A percentile compares a stretch with the other conserved stretches of the same genome.
Evolutionary conservation across 1,140 invertebrate species (phyloP).

Genomic region (Macrocentrus cingulum): DNA sequence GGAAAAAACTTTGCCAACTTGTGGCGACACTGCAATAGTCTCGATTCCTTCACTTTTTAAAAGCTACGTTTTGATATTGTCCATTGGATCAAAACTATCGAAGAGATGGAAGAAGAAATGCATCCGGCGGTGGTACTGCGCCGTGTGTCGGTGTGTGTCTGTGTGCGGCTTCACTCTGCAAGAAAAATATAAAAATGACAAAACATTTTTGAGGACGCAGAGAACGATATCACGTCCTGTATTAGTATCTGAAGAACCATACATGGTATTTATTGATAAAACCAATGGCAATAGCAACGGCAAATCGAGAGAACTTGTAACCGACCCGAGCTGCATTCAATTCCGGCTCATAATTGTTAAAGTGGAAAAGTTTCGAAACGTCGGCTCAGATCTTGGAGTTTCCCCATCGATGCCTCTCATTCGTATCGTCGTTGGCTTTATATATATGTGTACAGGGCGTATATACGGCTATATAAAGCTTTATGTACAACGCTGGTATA

Average conservation of each 20-base stretch:
- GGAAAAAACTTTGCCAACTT: constrained; percentile 19
- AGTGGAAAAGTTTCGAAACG: constrained; percentile 48
- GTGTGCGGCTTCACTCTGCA: too few relatives aligned
- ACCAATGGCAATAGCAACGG: constrained; percentile 46
- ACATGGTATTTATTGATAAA: constrained; percentile 44
- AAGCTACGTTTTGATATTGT: constrained; percentile 17
- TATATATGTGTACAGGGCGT: neutral
- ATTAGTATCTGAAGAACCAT: constrained; percentile 25
- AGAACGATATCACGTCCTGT: too few relatives aligned
- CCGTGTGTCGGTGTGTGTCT: too few relatives aligned
- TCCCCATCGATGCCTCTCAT: neutral
- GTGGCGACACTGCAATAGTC: constrained; percentile 8
- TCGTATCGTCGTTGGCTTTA: neutral
- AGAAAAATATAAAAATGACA: too few relatives aligned
- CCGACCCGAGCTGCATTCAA: constrained; percentile 48
- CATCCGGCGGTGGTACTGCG: too few relatives aligned
- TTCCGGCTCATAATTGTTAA: constrained; percentile 52
- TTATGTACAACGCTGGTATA: constrained; percentile 19
- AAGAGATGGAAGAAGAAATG: neutral
- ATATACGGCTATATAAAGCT: constrained; percentile 16
- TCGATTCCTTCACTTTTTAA: neutral
- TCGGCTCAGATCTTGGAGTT: constrained; percentile 19
- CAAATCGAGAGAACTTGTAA: constrained; percentile 48
- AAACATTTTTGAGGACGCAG: too few relatives aligned
- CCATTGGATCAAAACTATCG: constrained; percentile 4